Evolutionary conservation across 2,113 vertebrate species (phyloP), one percentile per base, ranked within the genome.

Genomic region (Alligator sinensis): DNA sequence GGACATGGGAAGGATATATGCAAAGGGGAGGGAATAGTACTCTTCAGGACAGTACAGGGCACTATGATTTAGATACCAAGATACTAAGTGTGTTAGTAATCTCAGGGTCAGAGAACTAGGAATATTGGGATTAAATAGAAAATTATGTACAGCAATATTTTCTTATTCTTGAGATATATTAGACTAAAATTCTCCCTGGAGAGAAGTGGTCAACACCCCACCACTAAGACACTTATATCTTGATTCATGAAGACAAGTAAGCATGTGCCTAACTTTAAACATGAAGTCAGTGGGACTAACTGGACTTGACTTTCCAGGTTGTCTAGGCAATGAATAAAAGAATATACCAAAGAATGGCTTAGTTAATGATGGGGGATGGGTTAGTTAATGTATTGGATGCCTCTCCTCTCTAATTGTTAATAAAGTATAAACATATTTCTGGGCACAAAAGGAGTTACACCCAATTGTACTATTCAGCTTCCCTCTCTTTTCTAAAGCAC

Each of bases 341-440:
- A 92, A 91, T 74, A 82, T 55, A 86, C 77, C 17, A 30, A 94
- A 96, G 94, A 97, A 84, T 66, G 92, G 95, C 89, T 85, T 92
- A 92, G 92, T 54, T 96, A 90, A 95, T 97, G 96, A 93, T 94
- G 96, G 96, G 66, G 91, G 85, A 95, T 59, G 62, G 92, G 96
- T 97, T 97, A 97, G 93, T 30, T 96, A 90, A 95, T 95, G 95
- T 97, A 96, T 96, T 89, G 83, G 87, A 8, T 86, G 58, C 90
- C 93, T 93, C 92, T 82, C 96, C 95, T 96, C 78, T 97, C 55
- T 92, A 92, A 90, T 96, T 96, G 95, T 97, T 94, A 87, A 96
- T 94, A 96, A 93, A 96, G 90, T 92, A 91, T 93, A 96, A 96
- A 96, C 95, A 66, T 84, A 91, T 93, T 93, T 70, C 85, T 92